Conservation (phyloP, 2,888 invertebrate species). For the Hypercompe scribonia region DNA sequence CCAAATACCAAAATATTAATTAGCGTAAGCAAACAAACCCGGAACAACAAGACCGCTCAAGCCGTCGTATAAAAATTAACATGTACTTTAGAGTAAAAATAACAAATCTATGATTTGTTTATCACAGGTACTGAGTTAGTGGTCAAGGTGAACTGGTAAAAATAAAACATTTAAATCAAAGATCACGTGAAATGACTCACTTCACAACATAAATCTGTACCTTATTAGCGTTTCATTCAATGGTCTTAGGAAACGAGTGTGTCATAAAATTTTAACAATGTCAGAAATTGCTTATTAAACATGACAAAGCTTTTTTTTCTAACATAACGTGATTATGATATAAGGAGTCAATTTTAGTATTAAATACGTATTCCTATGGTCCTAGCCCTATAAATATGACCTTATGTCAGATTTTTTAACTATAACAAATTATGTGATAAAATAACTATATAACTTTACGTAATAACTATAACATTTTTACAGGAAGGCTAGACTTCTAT, state of each 20-base stretch:
- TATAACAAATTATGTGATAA: no score
- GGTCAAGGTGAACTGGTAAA: not conserved
- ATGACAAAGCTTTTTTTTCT: not conserved
- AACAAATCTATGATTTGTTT: not conserved
- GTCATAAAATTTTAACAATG: not conserved
- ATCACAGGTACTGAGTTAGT: not conserved
- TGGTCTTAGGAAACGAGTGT: not conserved
- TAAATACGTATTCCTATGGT: not conserved
- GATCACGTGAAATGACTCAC: not conserved
- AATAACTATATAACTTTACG: no score
- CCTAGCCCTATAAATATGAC: no score
- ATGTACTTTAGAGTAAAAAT: not conserved
- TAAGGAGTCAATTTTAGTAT: not conserved
- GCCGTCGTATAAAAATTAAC: not conserved
- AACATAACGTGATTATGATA: no score
- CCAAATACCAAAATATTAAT: not conserved
- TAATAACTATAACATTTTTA: no score
- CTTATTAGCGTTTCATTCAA: not conserved
- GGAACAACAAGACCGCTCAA: not conserved
- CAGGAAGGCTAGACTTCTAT: not conserved
- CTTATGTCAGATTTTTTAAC: no score
- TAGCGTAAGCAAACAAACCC: not conserved
- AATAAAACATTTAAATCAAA: not conserved
- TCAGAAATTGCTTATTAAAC: not conserved
- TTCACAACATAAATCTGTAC: not conserved